These are phyloP conservation scores for Daphoenositta chrysoptera DNA, from an alignment of 2,113 vertebrate genomes.

Conservation along the genomic window DNA sequence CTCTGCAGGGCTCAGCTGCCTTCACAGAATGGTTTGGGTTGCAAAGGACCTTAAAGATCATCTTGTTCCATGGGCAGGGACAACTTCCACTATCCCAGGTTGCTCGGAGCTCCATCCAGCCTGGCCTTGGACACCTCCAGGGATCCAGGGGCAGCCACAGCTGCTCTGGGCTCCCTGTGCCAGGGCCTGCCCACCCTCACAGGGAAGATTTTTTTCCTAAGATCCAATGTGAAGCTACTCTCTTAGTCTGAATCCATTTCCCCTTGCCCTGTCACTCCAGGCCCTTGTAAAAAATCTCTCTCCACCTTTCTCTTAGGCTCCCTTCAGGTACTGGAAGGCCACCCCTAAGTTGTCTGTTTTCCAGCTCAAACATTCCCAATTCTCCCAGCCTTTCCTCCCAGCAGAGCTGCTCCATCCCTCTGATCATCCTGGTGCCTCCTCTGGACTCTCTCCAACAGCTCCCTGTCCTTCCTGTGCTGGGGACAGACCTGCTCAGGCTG, in stretches of 20 bases:
- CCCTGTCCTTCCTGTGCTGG: not conserved
- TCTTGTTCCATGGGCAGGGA: not conserved
- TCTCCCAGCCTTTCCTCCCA: not conserved
- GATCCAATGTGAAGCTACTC: not conserved
- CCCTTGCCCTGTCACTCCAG: not conserved
- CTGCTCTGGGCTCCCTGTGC: not conserved
- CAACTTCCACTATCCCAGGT: not conserved
- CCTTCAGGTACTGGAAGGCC: not conserved
- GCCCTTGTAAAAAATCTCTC: not conserved
- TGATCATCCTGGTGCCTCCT: not conserved
- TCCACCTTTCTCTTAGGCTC: not conserved
- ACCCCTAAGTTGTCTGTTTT: not conserved
- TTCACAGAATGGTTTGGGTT: not conserved
- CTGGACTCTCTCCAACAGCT: not conserved
- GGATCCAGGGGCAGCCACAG: not conserved
- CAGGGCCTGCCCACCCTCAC: accelerated
- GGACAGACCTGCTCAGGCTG: not conserved
- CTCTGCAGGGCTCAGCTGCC: not conserved
- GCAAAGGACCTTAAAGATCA: not conserved
- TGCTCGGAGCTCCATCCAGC: not conserved
- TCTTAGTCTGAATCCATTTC: not conserved
- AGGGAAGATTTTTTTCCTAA: not conserved
- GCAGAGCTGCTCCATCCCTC: not conserved
- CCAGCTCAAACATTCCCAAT: not conserved
- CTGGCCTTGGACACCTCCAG: not conserved